Percentiles rank a stretch among this genome's conserved stretches.
These are phyloP conservation scores for Leucoptera coffeella DNA, from an alignment of 2,888 invertebrate species.

Conservation along the genomic window DNA sequence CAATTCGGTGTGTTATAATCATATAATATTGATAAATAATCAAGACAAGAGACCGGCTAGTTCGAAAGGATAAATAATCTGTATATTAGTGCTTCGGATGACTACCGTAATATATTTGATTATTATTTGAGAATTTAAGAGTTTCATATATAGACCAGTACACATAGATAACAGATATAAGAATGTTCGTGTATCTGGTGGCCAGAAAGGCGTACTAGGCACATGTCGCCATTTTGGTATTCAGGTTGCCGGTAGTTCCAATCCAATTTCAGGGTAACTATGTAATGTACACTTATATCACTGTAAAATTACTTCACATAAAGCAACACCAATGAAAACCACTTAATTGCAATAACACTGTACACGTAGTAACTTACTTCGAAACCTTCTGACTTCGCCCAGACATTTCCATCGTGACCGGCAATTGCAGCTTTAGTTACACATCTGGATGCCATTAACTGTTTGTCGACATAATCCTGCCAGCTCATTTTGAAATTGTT, in stretches of 20 bases:
- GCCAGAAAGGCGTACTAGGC: too few species aligned
- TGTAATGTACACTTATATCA: slow-evolving; percentile 14
- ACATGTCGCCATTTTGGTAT: slow-evolving; percentile 55
- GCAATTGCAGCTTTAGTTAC: slow-evolving; percentile 92
- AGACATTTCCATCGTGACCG: slow-evolving; percentile 91
- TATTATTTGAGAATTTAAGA: too few species aligned
- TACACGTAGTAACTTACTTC: slow-evolving; percentile 68
- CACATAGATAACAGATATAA: too few species aligned
- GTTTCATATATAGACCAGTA: too few species aligned
- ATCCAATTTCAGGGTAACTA: slow-evolving; percentile 3
- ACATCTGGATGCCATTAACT: slow-evolving; percentile 91
- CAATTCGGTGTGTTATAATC: too few species aligned
- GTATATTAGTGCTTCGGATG: too few species aligned
- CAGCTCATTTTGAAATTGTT: slow-evolving; percentile 79
- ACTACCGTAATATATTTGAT: too few species aligned
- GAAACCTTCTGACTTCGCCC: slow-evolving; percentile 91
- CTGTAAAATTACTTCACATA: slow-evolving; percentile 12
- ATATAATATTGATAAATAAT: too few species aligned
- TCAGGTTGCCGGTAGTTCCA: slow-evolving; percentile 33
- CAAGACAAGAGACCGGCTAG: too few species aligned
- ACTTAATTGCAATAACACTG: slow-evolving; percentile 14
- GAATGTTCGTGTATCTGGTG: too few species aligned
- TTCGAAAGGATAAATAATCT: too few species aligned
- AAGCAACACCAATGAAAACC: slow-evolving; percentile 8
- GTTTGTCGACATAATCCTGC: slow-evolving; percentile 98